Conservation (phyloP, 2,888 invertebrate species). For the Scaeva pyrastri region DNA sequence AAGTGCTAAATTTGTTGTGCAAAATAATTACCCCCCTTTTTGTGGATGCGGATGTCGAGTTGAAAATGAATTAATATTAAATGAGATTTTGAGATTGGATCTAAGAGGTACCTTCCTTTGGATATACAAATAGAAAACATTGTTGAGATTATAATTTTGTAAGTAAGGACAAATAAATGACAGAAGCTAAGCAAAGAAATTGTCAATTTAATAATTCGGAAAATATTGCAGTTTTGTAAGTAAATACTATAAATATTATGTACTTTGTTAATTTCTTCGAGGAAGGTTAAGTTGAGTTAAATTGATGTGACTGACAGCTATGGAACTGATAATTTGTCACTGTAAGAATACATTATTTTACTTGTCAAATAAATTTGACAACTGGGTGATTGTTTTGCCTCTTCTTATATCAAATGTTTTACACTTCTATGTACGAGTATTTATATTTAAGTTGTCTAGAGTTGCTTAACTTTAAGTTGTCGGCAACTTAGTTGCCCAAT, state of each 20-base stretch:
- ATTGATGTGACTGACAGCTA: background rate
- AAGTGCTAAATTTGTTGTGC: slow-evolving; percentile 68
- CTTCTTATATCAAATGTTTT: too few relatives aligned
- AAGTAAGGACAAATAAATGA: background rate
- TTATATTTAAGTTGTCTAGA: too few relatives aligned
- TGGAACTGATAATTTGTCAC: too few relatives aligned
- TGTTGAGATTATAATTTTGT: background rate
- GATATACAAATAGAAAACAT: background rate
- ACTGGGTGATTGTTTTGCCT: too few relatives aligned
- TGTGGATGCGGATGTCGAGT: slow-evolving; percentile 3
- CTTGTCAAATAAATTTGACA: too few relatives aligned
- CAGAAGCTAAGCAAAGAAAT: background rate
- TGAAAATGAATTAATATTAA: slow-evolving; percentile 63
- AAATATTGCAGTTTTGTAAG: background rate
- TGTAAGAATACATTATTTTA: too few relatives aligned
- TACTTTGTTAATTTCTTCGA: too few relatives aligned
- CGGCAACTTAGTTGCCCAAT: too few relatives aligned
- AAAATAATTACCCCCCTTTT: slow-evolving; percentile 45
- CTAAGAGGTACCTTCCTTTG: background rate
- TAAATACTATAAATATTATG: too few relatives aligned
- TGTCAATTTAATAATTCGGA: background rate
- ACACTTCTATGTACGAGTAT: too few relatives aligned
- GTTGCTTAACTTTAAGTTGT: too few relatives aligned
- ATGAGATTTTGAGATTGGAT: slow-evolving; percentile 48
- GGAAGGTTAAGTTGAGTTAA: background rate